Evolutionary conservation across 2,113 vertebrate species (phyloP), one percentile per base, ranked within the genome.

Genomic region (Pseudorasbora parva): DNA sequence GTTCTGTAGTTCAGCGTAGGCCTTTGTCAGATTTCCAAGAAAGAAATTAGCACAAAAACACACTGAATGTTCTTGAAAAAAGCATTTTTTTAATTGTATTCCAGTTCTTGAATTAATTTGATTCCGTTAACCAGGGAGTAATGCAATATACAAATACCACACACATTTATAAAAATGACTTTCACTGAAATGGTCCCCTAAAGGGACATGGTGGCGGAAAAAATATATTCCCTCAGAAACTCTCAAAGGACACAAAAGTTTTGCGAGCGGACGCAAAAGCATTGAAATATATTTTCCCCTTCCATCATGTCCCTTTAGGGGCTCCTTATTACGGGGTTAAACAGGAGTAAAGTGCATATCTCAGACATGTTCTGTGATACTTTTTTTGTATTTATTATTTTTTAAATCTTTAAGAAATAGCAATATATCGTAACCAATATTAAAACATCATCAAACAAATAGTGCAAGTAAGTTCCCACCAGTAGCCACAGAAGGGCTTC

Each of bases 381-480:
- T 57, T n/a, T n/a, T 68, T 43, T 27, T 19, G 43, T 45, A 25
- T 49, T n/a, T 37, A 37, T 37, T 60, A 37, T 37, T 60, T 76
- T 69, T 54, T 8, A 72, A 33, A 41, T 81, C 47, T 68, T 68
- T 68, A 68, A 49, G 25, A 81, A 51, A 69, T 41, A 37, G 3
- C 75, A 57, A 66, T 62, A 76, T 14, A 73, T 72, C 4, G 71
- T 80, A 27, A 71, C 47, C 54, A 49, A 59, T 60, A 66, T 62
- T 30, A 81, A 81, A 69, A 68, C 60, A 81, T 85, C 81, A 73
- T 82, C 72, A 79, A 88, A 68, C 66, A 80, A 78, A 81, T 87
- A 87, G 87, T 88, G 86, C 89, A 90, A 86, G 87, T 82, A 90
- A 86, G 87, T 82, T 86, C 69, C 60, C 80, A 69, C 81, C 57